phyloP scores from a whole-genome alignment of 2,888 invertebrate species.

The Camptogramma bilineatum region DNA sequence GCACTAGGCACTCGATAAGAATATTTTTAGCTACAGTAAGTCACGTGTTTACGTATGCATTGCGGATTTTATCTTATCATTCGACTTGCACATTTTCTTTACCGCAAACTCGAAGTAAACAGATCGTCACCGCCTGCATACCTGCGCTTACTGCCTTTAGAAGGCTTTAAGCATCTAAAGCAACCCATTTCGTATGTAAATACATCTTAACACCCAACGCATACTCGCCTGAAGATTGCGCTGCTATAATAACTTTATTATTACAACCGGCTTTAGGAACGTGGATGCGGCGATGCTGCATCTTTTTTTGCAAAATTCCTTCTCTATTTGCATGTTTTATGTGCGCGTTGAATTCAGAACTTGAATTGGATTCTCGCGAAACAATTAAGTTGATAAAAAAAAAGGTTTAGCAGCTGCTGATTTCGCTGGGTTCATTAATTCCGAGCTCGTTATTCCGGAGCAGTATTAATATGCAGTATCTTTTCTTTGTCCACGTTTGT shows the following conservation, averaged over 20 bases:
- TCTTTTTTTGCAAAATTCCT: slow-evolving; percentile 39
- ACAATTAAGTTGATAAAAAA: slow-evolving; percentile 34
- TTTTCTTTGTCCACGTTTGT: background rate
- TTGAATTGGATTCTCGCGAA: slow-evolving; percentile 32
- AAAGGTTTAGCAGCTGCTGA: slow-evolving; percentile 27
- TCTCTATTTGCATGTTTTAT: slow-evolving; percentile 54
- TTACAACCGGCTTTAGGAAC: slow-evolving; percentile 58
- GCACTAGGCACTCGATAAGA: slow-evolving; percentile 42
- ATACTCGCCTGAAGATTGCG: slow-evolving; percentile 34
- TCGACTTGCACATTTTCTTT: slow-evolving; percentile 36
- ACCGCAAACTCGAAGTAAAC: slow-evolving; percentile 11
- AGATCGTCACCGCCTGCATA: slow-evolving; percentile 1
- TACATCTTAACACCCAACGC: slow-evolving; percentile 38
- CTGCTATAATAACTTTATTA: slow-evolving; percentile 59
- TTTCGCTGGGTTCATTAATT: slow-evolving; percentile 18
- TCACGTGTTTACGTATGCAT: slow-evolving; percentile 43
- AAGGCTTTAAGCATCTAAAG: background rate
- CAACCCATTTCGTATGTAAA: slow-evolving; percentile 5
- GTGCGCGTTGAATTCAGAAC: slow-evolving; percentile 45
- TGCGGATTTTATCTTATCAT: slow-evolving; percentile 61
- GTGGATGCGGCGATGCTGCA: slow-evolving; percentile 21
- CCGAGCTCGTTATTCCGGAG: background rate
- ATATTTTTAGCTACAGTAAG: slow-evolving; percentile 50
- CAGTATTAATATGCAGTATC: background rate
- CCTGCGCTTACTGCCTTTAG: background rate